phyloP scores from a whole-genome alignment of 2,113 vertebrate species.

The Bucco capensis region DNA sequence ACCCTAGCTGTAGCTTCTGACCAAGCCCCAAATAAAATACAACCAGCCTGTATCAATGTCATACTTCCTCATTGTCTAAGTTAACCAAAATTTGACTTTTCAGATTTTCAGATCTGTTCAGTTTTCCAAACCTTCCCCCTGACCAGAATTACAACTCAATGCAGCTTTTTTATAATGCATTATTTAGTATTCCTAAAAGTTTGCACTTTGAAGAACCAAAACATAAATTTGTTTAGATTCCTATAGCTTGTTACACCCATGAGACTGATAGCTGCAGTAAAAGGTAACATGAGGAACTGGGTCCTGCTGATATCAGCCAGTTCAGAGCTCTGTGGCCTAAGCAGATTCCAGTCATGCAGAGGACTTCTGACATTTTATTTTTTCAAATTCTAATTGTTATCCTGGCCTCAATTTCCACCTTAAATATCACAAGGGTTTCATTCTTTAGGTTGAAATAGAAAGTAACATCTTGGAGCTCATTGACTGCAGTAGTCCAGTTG shows the following conservation, averaged over 20 bases:
- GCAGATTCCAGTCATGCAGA: not conserved
- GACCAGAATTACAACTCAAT: not conserved
- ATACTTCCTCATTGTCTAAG: not conserved
- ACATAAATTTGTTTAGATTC: not conserved
- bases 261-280: not conserved
- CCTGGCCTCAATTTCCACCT: not conserved
- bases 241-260: not conserved
- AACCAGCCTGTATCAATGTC: fast-evolving
- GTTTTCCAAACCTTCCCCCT: not conserved
- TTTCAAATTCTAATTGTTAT: not conserved
- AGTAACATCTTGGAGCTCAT: not conserved
- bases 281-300: not conserved
- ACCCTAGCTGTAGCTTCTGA: not conserved
- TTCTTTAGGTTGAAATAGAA: not conserved
- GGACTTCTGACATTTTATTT: not conserved
- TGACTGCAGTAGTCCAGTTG: not conserved
- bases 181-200: not conserved
- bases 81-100: not conserved
- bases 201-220: not conserved
- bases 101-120: not conserved
- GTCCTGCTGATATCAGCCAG: not conserved
- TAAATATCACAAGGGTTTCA: not conserved
- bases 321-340: not conserved
- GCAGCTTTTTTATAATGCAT: not conserved
- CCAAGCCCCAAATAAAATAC: not conserved